phyloP scores from a whole-genome alignment of 2,888 invertebrate genomes.

The Romanomermis culicivorax region DNA sequence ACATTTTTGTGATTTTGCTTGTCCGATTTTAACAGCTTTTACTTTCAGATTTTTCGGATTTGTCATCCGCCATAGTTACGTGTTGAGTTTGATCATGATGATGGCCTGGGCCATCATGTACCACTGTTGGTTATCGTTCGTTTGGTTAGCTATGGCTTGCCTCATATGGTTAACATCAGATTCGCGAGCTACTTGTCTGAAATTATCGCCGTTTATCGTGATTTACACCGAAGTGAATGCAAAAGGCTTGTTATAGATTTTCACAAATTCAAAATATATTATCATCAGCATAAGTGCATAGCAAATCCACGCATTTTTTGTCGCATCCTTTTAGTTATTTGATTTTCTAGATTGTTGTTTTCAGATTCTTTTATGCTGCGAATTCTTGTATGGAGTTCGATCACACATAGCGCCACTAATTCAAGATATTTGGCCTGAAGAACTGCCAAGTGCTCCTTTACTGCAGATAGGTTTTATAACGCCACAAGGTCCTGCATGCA shows the following conservation, averaged over 20 bases:
- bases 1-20: too few relatives aligned
- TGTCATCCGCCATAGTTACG: constrained; percentile 57
- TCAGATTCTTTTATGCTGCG: constrained; percentile 50
- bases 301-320: too few relatives aligned
- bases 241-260: too few relatives aligned
- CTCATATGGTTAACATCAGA: constrained; percentile 87
- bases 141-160: constrained; percentile 76
- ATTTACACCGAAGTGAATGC: constrained; percentile 50
- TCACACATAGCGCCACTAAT: not conserved
- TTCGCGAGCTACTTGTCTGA: constrained; percentile 70
- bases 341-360: too few relatives aligned
- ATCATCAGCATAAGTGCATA: too few relatives aligned
- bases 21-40: too few relatives aligned
- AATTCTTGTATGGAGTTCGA: constrained; percentile 63
- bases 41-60: too few relatives aligned
- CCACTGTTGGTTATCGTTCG: constrained; percentile 90
- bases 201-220: constrained; percentile 71
- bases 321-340: too few relatives aligned
- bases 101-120: constrained; percentile 98
- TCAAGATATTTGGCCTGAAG: constrained; percentile 31
- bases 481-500: constrained; percentile 22
- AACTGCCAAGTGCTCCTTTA: constrained; percentile 50
- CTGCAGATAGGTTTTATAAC: constrained; percentile 53
- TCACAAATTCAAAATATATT: too few relatives aligned
- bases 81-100: constrained; percentile 67